Conservation (phyloP, 2,888 invertebrate genomes). For the Tetragnatha montana region DNA sequence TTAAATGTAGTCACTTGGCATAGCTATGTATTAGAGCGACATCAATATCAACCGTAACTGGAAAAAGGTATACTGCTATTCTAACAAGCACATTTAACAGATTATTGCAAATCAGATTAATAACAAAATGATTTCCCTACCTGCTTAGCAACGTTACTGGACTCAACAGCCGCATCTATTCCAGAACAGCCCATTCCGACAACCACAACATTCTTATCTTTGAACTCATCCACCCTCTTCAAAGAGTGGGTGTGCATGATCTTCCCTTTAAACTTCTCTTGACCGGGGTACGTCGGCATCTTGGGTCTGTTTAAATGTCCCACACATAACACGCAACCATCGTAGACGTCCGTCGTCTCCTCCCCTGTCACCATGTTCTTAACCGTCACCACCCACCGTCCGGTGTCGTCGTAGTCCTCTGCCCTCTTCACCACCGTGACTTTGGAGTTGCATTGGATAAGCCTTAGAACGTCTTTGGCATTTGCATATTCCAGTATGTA, state of each 20-base stretch:
- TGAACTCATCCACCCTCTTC: conserved; percentile 58
- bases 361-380: conserved; percentile 32
- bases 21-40: too few species aligned
- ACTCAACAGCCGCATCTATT: conserved; percentile 68
- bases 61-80: too few species aligned
- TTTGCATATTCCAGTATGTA: conserved; percentile 74
- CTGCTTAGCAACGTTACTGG: conserved; percentile 60
- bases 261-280: conserved; percentile 74
- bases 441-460: conserved; percentile 68
- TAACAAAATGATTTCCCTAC: conserved; percentile 1
- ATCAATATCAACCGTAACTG: too few species aligned
- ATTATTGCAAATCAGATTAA: too few species aligned
- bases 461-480: conserved; percentile 67
- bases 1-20: too few species aligned
- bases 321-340: conserved; percentile 77
- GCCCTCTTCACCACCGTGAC: conserved; percentile 35
- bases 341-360: conserved; percentile 71
- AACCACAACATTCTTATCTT: conserved; percentile 76
- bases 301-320: conserved; percentile 77
- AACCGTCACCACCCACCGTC: conserved; percentile 70
- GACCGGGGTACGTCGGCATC: conserved; percentile 75
- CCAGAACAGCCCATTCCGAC: conserved; percentile 78
- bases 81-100: too few species aligned
- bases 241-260: conserved; percentile 72
- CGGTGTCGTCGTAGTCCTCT: conserved; percentile 54